Percentiles rank a stretch among this genome's conserved stretches.
phyloP scores from a whole-genome alignment of 2,888 invertebrate species.

The Eupithecia exiguata region DNA sequence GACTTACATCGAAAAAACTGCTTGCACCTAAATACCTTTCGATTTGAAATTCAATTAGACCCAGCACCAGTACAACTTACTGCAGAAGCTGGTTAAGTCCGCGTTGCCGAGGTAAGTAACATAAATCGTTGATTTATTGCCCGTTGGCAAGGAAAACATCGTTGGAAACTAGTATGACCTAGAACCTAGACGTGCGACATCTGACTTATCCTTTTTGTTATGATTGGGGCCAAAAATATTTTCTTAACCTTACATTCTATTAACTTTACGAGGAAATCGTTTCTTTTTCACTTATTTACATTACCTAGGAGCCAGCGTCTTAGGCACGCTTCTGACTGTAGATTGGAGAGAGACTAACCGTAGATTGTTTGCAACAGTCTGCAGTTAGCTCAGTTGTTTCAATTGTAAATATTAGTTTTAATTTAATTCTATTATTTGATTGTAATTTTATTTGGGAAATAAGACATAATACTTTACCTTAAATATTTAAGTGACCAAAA shows the following conservation, averaged over 20 bases:
- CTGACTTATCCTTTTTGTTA: neutral
- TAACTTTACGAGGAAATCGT: too few relatives aligned
- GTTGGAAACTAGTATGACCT: constrained; percentile 33
- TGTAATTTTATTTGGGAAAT: too few relatives aligned
- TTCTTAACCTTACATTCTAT: neutral
- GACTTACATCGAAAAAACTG: neutral
- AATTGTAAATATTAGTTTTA: too few relatives aligned
- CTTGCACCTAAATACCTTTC: constrained; percentile 14
- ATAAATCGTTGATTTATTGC: constrained; percentile 37
- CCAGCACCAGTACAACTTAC: constrained; percentile 22
- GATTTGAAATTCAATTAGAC: constrained; percentile 32
- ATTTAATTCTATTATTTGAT: too few relatives aligned
- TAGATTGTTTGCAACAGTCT: too few relatives aligned
- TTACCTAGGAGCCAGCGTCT: too few relatives aligned
- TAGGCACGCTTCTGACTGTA: too few relatives aligned
- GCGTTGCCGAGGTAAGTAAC: constrained; percentile 26
- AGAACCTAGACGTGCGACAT: constrained; percentile 34
- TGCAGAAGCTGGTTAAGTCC: constrained; percentile 15
- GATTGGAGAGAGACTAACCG: too few relatives aligned
- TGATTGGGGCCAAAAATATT: neutral
- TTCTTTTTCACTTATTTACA: too few relatives aligned
- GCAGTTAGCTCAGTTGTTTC: too few relatives aligned
- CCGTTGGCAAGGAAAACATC: constrained; percentile 35
- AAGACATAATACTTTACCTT: too few relatives aligned
- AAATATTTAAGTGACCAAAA: neutral